Evolutionary conservation across 2,888 invertebrate species (phyloP).

Genomic region (Chaetogeoica ovagalla): DNA sequence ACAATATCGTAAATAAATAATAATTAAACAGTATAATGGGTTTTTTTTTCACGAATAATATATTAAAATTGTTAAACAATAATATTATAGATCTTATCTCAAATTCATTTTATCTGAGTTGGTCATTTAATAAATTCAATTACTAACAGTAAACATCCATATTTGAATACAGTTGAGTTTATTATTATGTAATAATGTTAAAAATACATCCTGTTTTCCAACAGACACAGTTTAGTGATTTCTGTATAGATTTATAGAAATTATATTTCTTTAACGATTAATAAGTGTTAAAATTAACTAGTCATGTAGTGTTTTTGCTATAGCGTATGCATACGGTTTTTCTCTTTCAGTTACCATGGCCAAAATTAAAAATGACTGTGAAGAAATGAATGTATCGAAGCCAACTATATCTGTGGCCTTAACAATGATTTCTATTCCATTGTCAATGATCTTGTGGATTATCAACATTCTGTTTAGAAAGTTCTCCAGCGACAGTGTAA

Average conservation of each 20-base stretch:
- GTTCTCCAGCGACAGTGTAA: constrained; percentile 30
- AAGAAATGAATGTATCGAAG: constrained; percentile 40
- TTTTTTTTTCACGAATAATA: not conserved
- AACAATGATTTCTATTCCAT: constrained; percentile 66
- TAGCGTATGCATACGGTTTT: not conserved
- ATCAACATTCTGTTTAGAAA: constrained; percentile 70
- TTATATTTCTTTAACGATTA: not conserved
- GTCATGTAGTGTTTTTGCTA: not conserved
- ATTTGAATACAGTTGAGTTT: not conserved
- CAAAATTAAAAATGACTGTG: constrained; percentile 24
- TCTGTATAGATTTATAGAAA: not conserved
- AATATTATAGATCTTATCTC: not conserved
- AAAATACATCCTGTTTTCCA: not conserved
- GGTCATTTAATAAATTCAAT: not conserved
- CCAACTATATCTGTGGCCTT: constrained; percentile 46
- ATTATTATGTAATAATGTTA: constrained; percentile 14
- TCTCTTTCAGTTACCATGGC: constrained; percentile 5
- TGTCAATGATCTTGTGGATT: constrained; percentile 78
- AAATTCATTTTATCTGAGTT: not conserved
- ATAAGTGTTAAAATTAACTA: not conserved
- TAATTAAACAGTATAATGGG: not conserved
- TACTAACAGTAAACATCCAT: not conserved
- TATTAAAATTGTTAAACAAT: not conserved
- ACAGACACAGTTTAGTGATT: too few relatives aligned
- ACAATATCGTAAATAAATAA: not conserved